phyloP scores from a whole-genome alignment of 2,888 invertebrate genomes.

The Calameuta pallipes region DNA sequence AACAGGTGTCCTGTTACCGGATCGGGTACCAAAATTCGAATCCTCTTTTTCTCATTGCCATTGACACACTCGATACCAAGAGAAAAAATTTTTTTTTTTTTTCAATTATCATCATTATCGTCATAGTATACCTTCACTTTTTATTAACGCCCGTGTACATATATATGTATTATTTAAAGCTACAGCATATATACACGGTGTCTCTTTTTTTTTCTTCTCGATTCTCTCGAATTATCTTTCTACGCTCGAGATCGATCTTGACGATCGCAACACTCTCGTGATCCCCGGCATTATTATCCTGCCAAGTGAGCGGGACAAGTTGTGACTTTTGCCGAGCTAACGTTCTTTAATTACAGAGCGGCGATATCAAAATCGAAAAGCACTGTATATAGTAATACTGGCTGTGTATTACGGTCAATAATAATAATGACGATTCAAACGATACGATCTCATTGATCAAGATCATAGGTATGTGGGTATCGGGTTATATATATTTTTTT shows the following conservation, averaged over 20 bases:
- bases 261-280: not conserved
- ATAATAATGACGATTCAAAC: not conserved
- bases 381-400: not conserved
- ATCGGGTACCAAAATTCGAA: not conserved
- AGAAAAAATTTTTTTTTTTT: not conserved
- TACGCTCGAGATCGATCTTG: not conserved
- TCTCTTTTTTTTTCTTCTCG: not conserved
- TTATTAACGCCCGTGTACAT: not conserved
- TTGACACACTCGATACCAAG: not conserved
- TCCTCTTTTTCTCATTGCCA: not conserved
- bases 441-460: not conserved
- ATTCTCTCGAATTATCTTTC: not conserved
- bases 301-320: not conserved
- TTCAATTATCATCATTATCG: not conserved
- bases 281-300: not conserved
- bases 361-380: slow-evolving; percentile 6
- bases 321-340: not conserved
- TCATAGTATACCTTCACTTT: not conserved
- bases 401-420: not conserved
- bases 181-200: not conserved
- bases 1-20: slow-evolving; percentile 5
- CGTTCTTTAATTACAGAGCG: slow-evolving; percentile 36
- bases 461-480: not conserved
- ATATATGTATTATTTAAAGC: not conserved
- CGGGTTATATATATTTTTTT: not conserved